Conservation (phyloP, 2,888 invertebrate species). For the Pseudanteris insignis region DNA sequence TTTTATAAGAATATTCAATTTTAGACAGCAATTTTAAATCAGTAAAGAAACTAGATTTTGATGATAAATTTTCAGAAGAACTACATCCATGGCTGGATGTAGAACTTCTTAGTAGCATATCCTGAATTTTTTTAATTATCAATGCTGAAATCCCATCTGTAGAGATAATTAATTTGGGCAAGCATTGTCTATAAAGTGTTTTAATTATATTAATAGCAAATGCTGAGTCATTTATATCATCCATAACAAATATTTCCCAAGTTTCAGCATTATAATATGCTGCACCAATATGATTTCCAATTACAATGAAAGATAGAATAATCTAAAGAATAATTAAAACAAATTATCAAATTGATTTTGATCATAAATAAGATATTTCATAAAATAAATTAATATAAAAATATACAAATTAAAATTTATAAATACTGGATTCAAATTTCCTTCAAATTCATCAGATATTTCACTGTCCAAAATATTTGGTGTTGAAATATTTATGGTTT, state of each 20-base stretch:
- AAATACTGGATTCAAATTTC: conserved; percentile 10
- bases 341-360: too few relatives aligned
- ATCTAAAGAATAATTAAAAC: too few relatives aligned
- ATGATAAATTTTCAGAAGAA: conserved; percentile 49
- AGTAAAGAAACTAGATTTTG: conserved; percentile 60
- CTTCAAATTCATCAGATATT: background rate
- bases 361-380: too few relatives aligned
- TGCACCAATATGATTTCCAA: conserved; percentile 76
- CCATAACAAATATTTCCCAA: conserved; percentile 74
- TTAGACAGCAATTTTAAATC: conserved; percentile 70
- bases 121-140: conserved; percentile 68
- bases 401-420: too few relatives aligned
- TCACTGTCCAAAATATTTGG: too few relatives aligned
- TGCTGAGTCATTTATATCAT: conserved; percentile 74
- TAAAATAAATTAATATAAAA: too few relatives aligned
- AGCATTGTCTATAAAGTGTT: conserved; percentile 71
- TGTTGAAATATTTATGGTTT: background rate
- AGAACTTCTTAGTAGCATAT: conserved; percentile 57
- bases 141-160: conserved; percentile 69
- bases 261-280: conserved; percentile 76
- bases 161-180: conserved; percentile 70
- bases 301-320: conserved; percentile 74
- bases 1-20: conserved; percentile 72
- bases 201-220: conserved; percentile 73
- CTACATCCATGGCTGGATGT: conserved; percentile 45